Conservation (phyloP, 2,888 invertebrate genomes). For the Drosophila vallismaia region DNA sequence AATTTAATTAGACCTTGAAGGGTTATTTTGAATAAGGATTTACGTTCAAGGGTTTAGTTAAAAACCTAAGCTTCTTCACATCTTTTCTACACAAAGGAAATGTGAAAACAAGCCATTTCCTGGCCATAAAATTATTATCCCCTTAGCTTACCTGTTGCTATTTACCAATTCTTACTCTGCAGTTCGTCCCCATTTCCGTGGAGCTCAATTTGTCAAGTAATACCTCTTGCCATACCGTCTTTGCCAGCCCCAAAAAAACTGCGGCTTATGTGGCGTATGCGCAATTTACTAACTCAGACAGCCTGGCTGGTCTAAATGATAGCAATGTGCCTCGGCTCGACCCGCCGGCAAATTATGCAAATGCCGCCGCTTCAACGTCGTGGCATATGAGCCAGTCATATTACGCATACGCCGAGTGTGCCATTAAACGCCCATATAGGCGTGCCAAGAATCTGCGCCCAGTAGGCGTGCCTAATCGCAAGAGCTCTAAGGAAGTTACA, state of each 20-base stretch:
- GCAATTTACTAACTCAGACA: conserved; percentile 77
- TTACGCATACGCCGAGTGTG: conserved; percentile 74
- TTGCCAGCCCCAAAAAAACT: conserved; percentile 9
- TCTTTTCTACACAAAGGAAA: not conserved
- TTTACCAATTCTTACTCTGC: conserved; percentile 24
- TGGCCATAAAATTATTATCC: conserved; percentile 17
- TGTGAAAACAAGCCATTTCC: conserved; percentile 2
- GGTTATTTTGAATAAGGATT: not conserved
- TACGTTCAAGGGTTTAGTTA: not conserved
- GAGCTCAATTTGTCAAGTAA: conserved; percentile 66
- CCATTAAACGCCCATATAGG: conserved; percentile 61
- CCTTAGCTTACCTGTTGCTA: conserved; percentile 47
- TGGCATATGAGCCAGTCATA: conserved; percentile 69
- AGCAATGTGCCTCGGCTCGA: conserved; percentile 56
- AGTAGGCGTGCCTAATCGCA: conserved; percentile 64
- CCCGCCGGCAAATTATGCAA: conserved; percentile 72
- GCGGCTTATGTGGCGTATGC: conserved; percentile 68
- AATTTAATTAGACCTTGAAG: conserved; percentile 17
- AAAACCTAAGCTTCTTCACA: not conserved
- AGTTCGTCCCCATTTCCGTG: conserved; percentile 25
- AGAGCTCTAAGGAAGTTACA: conserved; percentile 50
- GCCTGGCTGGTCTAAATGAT: conserved; percentile 66
- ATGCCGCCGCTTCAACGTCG: conserved; percentile 40
- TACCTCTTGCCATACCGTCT: conserved; percentile 1
- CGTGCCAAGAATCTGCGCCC: conserved; percentile 2